Evolutionary conservation across 92 coral and sea anemone genomes (phyloP), one percentile per base, ranked within the genome.

Genomic region (Actinostola sp.): DNA sequence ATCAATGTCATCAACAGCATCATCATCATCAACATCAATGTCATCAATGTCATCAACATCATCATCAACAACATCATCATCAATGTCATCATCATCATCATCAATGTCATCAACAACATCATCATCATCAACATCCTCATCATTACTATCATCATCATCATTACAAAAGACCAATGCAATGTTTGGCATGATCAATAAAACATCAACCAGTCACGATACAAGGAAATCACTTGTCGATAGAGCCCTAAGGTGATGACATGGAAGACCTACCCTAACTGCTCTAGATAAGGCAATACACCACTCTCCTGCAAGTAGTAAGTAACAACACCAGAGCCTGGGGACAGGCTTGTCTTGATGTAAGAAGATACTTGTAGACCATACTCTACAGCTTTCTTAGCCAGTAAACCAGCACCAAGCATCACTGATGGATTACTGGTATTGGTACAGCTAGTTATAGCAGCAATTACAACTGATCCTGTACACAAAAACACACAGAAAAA

Each of bases 391-490:
- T 75, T 91, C 95, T 94, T 82, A 57, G 98, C 98, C 67, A 94
- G 48, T 41, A 94, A 50, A 29, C 98, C 98, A 29, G 98, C 97
- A 20, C 98, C 98, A 30, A 94, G 88, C 98, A 94, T 94, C 3
- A 94, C 98, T 9, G 98, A 94, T 29, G 98, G 98, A 41, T 94
- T 94, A 64, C 98, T 94, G 12, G 98, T 94, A 70, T 94, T 94
- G 32, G 98, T 94, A 74, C 98, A 94, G 54, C 98, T 94, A 2
- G 98, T 94, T 60, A 94, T 94, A 11, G 98, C 98, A 39, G 98
- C 87, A 44, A 94, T 94, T 61, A 91, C 97, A 6, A 94, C 97
- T 65, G 98, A 92, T 43, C 98, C 98, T 94, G 42, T 11, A 55
- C 56, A 14, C 13, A 27, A 25, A 52, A 15, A 75, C 26, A n/a